Evolutionary conservation across 2,888 invertebrate genomes (phyloP), one percentile per base, ranked within the genome.

Genomic region (Pseudeuparius sepicola): DNA sequence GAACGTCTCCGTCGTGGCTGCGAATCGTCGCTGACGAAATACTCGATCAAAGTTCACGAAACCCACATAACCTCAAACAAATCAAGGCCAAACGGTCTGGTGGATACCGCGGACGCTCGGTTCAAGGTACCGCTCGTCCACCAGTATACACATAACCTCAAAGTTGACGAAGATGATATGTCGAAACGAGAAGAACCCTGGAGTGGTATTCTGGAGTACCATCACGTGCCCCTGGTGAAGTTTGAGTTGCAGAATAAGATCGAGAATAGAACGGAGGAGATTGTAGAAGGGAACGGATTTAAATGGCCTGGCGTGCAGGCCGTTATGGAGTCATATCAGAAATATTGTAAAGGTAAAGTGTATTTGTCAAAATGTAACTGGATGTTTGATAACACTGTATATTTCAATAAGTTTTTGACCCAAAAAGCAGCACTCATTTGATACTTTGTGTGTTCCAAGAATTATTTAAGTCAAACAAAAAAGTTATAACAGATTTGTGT

Each of bases 1-100:
- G 78, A 79, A 45, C 66, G 78, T 29, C 66, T 68, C 45, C 69
- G 71, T 41, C 61, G 77, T 36, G 64, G 69, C 42, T 66, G 67
- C 32, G 54, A 59, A 14, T 62, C 66, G 27, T 54, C 65, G 17
- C 57, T 69, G 29, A 67, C 66, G 3, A 60, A 63, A 28, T 69
- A 68, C 45, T 64, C 61, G 32, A 27, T 52, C 54, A 60, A 50
- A 44, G 20, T n/a, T 20, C n/a, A n/a, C n/a, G 2, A 59, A 30
- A 46, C 49, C 14, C 25, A 56, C 35, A 57, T 54, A 16, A 60
- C 44, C 51, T 65, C n/a, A 48, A 20, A 18, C 1, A 63, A 65
- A 53, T 9, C 14, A 4, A 31, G 13, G n/a, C 13, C n/a, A 14
- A 14, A 16, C 7, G 15, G 15, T 14, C 18, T 28, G 24, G 20